Evolutionary conservation across 37 sponge, comb jelly and placozoan species (phyloP).

Genomic region (Spongilla lacustris): DNA sequence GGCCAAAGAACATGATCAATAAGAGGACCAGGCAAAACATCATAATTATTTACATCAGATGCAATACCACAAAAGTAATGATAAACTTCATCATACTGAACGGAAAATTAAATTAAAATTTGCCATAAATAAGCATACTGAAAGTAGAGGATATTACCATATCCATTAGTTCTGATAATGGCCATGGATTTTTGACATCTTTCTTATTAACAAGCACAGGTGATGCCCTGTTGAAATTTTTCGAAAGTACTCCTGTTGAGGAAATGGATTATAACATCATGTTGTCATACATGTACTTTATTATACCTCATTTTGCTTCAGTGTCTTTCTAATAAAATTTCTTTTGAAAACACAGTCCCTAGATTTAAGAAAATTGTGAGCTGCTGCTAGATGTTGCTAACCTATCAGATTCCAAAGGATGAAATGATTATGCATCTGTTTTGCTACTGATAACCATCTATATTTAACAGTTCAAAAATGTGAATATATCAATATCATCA

Average conservation of each 20-base stretch:
- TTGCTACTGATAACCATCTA: neutral
- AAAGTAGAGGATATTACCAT: neutral
- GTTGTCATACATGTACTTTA: conserved; percentile 1
- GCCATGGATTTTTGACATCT: neutral
- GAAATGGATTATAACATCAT: neutral
- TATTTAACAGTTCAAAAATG: neutral
- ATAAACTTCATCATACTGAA: neutral
- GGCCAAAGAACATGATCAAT: too few relatives aligned
- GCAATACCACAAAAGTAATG: neutral
- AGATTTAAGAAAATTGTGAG: neutral
- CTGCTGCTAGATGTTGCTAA: neutral
- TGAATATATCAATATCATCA: neutral
- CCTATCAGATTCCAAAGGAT: neutral
- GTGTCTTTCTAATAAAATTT: neutral
- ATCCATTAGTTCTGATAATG: conserved; percentile 1
- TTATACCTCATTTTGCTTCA: neutral
- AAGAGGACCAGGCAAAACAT: too few relatives aligned
- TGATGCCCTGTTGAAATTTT: conserved; percentile 1
- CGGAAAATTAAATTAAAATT: neutral
- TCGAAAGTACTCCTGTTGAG: neutral
- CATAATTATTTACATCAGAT: neutral
- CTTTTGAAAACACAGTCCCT: neutral
- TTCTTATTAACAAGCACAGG: neutral
- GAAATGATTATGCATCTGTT: neutral
- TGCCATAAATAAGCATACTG: neutral